These are phyloP conservation scores for Neopelma chrysocephalum DNA, from an alignment of 2,797 vertebrate genomes.

Conservation along the genomic window DNA sequence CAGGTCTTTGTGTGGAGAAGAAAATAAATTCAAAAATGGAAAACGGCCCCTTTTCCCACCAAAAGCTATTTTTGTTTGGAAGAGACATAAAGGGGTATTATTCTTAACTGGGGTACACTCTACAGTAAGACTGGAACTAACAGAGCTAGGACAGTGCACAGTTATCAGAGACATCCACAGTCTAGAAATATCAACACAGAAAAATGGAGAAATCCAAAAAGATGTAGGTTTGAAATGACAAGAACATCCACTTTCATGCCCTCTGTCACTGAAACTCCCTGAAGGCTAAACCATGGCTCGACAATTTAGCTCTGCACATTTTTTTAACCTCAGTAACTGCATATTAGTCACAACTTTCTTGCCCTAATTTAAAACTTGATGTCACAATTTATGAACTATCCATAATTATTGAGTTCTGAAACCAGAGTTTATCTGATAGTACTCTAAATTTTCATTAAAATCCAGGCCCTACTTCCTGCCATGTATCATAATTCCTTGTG, in stretches of 20 bases:
- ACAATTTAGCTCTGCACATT: neutral
- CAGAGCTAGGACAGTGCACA: neutral
- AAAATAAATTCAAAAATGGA: neutral
- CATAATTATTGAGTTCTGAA: conserved; percentile 49
- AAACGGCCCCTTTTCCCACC: neutral
- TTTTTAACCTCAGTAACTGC: neutral
- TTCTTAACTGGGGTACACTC: neutral
- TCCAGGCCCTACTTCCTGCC: neutral
- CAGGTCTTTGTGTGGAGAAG: neutral
- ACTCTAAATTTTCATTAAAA: conserved; percentile 40
- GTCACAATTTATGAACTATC: conserved; percentile 47
- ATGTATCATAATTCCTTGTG: conserved; percentile 8
- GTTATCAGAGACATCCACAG: neutral
- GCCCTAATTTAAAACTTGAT: conserved; percentile 26
- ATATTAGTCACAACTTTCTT: neutral
- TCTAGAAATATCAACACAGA: neutral
- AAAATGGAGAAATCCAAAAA: neutral
- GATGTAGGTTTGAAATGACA: neutral
- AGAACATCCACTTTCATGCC: neutral
- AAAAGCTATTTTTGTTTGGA: neutral
- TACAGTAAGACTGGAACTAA: neutral
- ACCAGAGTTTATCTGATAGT: conserved; percentile 18
- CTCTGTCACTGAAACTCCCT: neutral
- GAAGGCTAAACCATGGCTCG: neutral
- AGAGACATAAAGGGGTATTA: neutral